Evolutionary conservation across 2,888 invertebrate species (phyloP).

Genomic region (Eretmocerus hayati): DNA sequence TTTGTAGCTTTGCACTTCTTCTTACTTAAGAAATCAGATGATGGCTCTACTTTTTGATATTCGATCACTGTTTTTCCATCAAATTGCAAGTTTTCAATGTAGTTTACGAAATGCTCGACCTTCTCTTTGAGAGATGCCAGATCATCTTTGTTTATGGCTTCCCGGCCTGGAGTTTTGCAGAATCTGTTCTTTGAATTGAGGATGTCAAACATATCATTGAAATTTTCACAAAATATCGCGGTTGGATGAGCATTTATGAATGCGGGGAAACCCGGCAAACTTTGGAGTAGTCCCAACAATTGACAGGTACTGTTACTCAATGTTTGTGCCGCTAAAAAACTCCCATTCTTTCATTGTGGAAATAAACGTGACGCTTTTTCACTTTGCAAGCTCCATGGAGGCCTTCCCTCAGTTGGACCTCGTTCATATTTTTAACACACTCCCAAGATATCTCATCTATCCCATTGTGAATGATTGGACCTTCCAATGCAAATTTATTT

Average conservation of each 20-base stretch:
- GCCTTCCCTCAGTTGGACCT: constrained; percentile 26
- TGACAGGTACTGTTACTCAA: constrained; percentile 25
- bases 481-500: constrained; percentile 17
- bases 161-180: constrained; percentile 12
- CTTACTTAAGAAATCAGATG: no score
- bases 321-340: constrained; percentile 26
- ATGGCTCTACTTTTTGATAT: no score
- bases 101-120: no score
- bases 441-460: constrained; percentile 23
- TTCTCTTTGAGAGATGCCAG: no score
- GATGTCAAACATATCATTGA: constrained; percentile 30
- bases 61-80: no score
- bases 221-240: constrained; percentile 19
- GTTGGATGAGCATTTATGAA: constrained; percentile 16
- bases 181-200: constrained; percentile 24
- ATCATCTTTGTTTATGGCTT: no score
- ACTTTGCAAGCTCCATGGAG: constrained; percentile 27
- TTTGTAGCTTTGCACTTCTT: no score
- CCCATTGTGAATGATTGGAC: constrained; percentile 18
- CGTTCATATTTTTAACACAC: constrained; percentile 23
- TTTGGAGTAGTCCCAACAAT: constrained; percentile 20
- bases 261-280: constrained; percentile 9
- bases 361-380: constrained; percentile 22
- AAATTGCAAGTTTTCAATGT: no score
- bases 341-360: constrained; percentile 27